These are phyloP conservation scores for Ceriagrion tenellum DNA, from an alignment of 2,888 invertebrate species.

Conservation along the genomic window DNA sequence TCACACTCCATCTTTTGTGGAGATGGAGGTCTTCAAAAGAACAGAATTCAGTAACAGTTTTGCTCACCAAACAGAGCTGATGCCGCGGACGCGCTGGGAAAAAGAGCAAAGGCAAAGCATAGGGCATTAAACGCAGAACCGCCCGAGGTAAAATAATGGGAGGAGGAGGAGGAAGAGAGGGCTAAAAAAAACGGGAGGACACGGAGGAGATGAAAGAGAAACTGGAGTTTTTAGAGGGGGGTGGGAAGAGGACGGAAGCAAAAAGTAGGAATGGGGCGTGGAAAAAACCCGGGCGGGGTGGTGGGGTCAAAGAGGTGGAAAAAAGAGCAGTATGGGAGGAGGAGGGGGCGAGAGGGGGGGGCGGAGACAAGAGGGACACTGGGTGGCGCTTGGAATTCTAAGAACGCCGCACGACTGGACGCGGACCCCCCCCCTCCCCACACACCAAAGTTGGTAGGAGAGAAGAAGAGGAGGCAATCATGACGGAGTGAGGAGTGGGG, in stretches of 20 bases:
- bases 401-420: not conserved
- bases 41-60: not conserved
- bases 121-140: not conserved
- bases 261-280: not conserved
- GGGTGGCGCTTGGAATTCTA: conserved; percentile 11
- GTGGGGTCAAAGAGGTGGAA: conserved; percentile 8
- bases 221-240: too few relatives aligned
- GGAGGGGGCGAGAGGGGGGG: not conserved
- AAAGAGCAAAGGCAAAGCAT: not conserved
- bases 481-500: not conserved
- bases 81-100: not conserved
- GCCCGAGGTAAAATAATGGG: not conserved
- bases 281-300: not conserved
- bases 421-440: not conserved
- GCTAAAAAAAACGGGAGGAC: not conserved
- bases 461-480: not conserved
- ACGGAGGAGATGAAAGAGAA: conserved; percentile 17
- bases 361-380: not conserved
- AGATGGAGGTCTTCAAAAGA: not conserved
- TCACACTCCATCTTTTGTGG: not conserved
- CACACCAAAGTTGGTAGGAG: not conserved
- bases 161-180: not conserved
- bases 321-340: not conserved
- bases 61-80: not conserved
- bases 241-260: not conserved